These are phyloP conservation scores for Anthonomus grandis DNA, from an alignment of 1,140 invertebrate genomes.

Conservation along the genomic window DNA sequence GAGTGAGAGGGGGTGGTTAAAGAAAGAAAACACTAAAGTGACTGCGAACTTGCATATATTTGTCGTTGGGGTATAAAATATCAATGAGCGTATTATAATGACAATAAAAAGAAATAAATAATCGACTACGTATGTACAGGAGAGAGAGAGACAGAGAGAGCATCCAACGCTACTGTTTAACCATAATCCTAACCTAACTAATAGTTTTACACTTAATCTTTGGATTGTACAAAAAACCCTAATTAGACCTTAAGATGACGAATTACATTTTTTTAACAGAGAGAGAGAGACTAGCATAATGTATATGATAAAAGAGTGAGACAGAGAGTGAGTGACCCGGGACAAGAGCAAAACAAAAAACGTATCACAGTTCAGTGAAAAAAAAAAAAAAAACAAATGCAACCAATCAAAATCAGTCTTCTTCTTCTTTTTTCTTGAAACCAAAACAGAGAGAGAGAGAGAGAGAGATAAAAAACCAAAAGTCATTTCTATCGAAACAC, in stretches of 20 bases:
- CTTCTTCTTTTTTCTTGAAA: conserved; percentile 3
- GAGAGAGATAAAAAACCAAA: conserved; percentile 2
- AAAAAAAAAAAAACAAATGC: conserved; percentile 20
- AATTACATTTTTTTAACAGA: conserved; percentile 25
- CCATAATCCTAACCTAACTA: no score
- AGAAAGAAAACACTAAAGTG: no score
- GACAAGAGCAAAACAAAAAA: conserved; percentile 25
- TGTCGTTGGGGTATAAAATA: no score
- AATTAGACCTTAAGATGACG: conserved; percentile 34
- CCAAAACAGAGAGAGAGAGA: conserved; percentile 14
- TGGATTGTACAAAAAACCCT: conserved; percentile 49
- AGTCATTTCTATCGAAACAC: conserved; percentile 66
- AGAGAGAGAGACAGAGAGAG: no score
- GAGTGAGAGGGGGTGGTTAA: no score
- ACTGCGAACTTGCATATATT: no score
- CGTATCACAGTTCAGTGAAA: conserved; percentile 41
- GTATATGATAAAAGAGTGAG: background rate
- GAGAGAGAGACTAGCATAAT: conserved; percentile 42
- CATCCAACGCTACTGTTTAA: no score
- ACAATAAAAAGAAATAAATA: no score
- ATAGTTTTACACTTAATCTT: no score
- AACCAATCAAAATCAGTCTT: background rate
- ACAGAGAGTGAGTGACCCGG: background rate
- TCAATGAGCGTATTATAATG: no score
- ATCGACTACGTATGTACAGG: no score